phyloP scores from a whole-genome alignment of 2,797 vertebrate species.

The Siniperca obscura region DNA sequence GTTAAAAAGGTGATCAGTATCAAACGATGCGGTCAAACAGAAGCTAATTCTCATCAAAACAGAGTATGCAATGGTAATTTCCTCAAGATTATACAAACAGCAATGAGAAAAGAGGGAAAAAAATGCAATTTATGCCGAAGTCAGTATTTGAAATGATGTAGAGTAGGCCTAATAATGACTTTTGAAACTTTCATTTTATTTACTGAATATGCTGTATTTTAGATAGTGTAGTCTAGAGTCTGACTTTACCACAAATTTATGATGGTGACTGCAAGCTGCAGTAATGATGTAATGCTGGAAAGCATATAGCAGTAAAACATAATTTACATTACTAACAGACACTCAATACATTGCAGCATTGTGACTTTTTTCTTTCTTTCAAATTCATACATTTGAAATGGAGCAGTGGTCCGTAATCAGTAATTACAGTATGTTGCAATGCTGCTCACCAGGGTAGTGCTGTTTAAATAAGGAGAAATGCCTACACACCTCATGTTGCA shows the following conservation, averaged over 20 bases:
- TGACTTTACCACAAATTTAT: background rate
- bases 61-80: background rate
- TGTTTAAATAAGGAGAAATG: background rate
- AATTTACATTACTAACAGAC: background rate
- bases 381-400: background rate
- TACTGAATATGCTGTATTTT: background rate
- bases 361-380: background rate
- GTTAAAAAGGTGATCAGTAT: too few species aligned
- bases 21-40: too few species aligned
- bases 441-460: background rate
- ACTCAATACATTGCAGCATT: background rate
- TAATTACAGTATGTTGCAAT: background rate
- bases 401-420: too few species aligned
- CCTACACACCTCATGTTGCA: background rate
- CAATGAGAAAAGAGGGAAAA: background rate
- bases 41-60: too few species aligned
- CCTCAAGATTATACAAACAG: background rate
- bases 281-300: too few species aligned
- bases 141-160: background rate
- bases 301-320: background rate
- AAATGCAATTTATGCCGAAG: background rate
- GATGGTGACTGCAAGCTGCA: background rate
- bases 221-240: background rate
- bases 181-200: background rate
- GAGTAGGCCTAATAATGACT: too few species aligned